phyloP scores from a whole-genome alignment of 2,888 invertebrate species.

The Leptinotarsa haldemani region DNA sequence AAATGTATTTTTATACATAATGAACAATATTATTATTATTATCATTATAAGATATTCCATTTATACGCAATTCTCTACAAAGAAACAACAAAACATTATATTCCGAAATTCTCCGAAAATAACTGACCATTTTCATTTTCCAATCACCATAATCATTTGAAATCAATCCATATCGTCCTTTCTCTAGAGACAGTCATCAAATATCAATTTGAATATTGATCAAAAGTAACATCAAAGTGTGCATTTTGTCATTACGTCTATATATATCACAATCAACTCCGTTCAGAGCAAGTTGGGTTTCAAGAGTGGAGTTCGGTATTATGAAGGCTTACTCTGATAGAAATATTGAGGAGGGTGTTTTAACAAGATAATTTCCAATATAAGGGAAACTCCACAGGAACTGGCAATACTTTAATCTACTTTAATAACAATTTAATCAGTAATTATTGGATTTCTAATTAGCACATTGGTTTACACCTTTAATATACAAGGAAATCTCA shows the following conservation, averaged over 20 bases:
- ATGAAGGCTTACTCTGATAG: slow-evolving; percentile 49
- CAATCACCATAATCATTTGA: too few relatives aligned
- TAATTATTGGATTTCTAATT: slow-evolving; percentile 62
- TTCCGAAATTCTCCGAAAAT: too few relatives aligned
- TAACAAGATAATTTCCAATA: slow-evolving; percentile 53
- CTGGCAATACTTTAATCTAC: slow-evolving; percentile 61
- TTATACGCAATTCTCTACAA: too few relatives aligned
- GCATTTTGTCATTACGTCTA: not conserved
- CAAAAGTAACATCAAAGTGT: not conserved
- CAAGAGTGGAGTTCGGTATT: slow-evolving; percentile 36
- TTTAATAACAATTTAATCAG: slow-evolving; percentile 62
- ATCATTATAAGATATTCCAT: too few relatives aligned
- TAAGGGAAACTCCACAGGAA: slow-evolving; percentile 48
- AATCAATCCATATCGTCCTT: too few relatives aligned
- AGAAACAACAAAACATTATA: too few relatives aligned
- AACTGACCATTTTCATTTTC: too few relatives aligned
- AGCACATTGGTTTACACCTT: slow-evolving; percentile 55
- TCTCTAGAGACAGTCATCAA: too few relatives aligned
- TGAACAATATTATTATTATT: too few relatives aligned
- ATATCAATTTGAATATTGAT: too few relatives aligned
- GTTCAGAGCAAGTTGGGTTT: slow-evolving; percentile 18
- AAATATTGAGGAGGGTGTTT: slow-evolving; percentile 50
- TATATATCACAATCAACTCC: slow-evolving; percentile 3
- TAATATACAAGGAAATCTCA: slow-evolving; percentile 47
- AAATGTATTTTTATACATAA: too few relatives aligned